Evolutionary conservation across 2,113 vertebrate species (phyloP).

Genomic region (Lates calcarifer): DNA sequence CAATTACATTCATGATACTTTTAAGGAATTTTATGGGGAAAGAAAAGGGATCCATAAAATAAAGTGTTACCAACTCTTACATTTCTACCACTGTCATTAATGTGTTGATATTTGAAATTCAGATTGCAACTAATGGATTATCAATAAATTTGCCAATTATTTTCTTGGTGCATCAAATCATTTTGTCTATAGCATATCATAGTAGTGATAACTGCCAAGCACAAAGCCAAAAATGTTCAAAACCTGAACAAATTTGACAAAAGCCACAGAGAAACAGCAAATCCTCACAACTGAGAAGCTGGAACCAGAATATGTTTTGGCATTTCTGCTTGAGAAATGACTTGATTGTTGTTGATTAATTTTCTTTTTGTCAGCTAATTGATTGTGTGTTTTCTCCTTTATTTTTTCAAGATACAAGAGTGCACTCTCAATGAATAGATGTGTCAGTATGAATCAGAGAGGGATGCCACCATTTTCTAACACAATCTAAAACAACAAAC

Average conservation of each 20-base stretch:
- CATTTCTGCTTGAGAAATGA: not conserved
- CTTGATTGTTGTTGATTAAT: not conserved
- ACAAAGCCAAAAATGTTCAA: not conserved
- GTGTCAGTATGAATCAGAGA: constrained; percentile 22
- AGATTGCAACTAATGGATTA: not conserved
- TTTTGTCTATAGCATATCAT: not conserved
- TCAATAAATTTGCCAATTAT: not conserved
- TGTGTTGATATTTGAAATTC: not conserved
- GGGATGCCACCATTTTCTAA: constrained; percentile 52
- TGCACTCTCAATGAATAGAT: constrained; percentile 25
- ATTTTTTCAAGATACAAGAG: constrained; percentile 26
- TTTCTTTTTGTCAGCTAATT: not conserved
- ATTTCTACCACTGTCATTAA: not conserved
- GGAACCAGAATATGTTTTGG: not conserved
- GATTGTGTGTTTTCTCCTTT: constrained; percentile 15
- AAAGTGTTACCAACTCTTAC: not conserved
- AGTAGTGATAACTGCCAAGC: not conserved
- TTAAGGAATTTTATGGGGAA: not conserved
- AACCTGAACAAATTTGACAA: not conserved
- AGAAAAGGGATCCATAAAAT: not conserved
- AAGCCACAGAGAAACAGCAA: not conserved
- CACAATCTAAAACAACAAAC: constrained; percentile 23
- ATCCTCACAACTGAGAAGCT: not conserved
- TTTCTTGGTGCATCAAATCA: not conserved
- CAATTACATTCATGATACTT: not conserved